Base-by-base conservation (phyloP, 2,797 vertebrate genomes). In the Sphenodon punctatus region DNA sequence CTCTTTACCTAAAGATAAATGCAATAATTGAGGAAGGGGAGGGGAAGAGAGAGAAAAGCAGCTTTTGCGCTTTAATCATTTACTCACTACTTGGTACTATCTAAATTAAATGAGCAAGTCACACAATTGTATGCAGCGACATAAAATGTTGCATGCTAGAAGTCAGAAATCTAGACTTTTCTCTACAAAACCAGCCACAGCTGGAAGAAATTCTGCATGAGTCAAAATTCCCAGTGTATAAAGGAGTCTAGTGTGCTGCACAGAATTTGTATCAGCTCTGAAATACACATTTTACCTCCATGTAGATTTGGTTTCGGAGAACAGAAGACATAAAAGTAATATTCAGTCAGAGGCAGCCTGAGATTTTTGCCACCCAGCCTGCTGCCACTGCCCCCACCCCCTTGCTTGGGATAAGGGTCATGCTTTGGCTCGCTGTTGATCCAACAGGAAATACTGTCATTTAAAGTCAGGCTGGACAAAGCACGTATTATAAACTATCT, bases 1-100 rank as follows among this genome's bases (percentile, higher is more conserved):
- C 99, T 97, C 93, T 99, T 99, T 32, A 99, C 99, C 99, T 99
- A 90, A 60, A 88, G 69, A 80, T 48, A 75, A 67, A 85, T n/a
- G 19, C 13, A 82, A 12, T 59, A 68, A 65, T 34, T 53, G 16
- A 88, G 87, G 69, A 67, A 75, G 20, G 8, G 15, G 38, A 46
- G 23, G 60, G 17, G n/a, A n/a, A n/a, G n/a, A n/a, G n/a, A n/a
- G n/a, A n/a, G n/a, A n/a, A 66, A 25, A 79, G 67, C 61, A 5
- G 10, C n/a, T n/a, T 10, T 58, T 15, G 38, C 53, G 66, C 46
- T 65, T n/a, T 1, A 67, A 61, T 81, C 63, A 36, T 11, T 3
- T 27, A 68, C 49, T 61, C 20, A 39, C 20, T 70, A 27, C 34
- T 7, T 27, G 71, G 75, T 9, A 23, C 22, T 68, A 75, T 51